These are phyloP conservation scores for Patella caerulea DNA, from an alignment of 2,888 invertebrate genomes.

Conservation along the genomic window DNA sequence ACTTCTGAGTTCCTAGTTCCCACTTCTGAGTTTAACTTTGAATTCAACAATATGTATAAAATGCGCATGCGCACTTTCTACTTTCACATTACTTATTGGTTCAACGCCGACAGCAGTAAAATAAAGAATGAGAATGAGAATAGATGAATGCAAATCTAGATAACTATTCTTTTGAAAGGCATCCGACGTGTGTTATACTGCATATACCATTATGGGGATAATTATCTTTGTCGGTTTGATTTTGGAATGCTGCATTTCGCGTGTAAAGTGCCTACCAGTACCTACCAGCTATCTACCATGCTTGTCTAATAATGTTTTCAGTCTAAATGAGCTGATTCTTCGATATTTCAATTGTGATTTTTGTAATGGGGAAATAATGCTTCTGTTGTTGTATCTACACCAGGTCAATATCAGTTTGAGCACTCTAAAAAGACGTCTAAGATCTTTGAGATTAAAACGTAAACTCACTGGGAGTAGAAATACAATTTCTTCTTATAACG, in stretches of 20 bases:
- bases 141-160: neutral
- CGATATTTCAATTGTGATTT: no score
- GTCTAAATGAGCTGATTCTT: no score
- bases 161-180: neutral
- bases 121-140: neutral
- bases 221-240: neutral
- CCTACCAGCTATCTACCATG: no score
- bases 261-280: neutral
- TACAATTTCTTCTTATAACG: no score
- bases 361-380: no score
- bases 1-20: neutral
- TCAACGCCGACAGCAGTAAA: neutral
- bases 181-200: no score
- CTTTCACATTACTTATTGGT: constrained; percentile 1
- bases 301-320: no score
- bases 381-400: no score
- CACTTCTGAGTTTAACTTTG: neutral
- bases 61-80: neutral
- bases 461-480: no score
- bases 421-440: no score
- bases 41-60: neutral
- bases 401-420: no score
- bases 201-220: neutral
- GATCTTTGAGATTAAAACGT: no score
- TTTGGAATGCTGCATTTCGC: neutral